These are phyloP conservation scores for Picus viridis DNA, from an alignment of 2,797 vertebrate genomes.

Conservation along the genomic window DNA sequence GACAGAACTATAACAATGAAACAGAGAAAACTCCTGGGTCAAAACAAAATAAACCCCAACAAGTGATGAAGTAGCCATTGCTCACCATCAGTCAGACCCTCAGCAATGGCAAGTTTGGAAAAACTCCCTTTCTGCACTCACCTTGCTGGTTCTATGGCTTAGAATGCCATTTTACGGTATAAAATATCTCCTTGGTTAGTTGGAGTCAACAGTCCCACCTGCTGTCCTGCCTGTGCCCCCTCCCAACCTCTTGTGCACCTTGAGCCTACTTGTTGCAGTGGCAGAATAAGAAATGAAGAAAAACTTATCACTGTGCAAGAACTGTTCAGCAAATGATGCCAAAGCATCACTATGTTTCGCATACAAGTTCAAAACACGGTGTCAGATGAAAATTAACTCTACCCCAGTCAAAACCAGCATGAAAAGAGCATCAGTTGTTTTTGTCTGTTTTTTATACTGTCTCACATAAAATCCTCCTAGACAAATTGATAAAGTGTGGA, in stretches of 20 bases:
- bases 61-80: not conserved
- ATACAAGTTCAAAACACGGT: not conserved
- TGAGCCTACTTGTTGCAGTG: not conserved
- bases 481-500: not conserved
- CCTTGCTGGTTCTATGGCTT: not conserved
- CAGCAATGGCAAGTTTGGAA: not conserved
- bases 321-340: not conserved
- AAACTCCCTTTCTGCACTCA: not conserved
- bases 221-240: too few relatives aligned
- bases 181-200: too few relatives aligned
- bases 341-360: not conserved
- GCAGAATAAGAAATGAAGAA: not conserved
- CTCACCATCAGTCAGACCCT: accelerated
- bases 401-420: not conserved
- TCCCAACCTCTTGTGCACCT: too few relatives aligned
- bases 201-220: too few relatives aligned
- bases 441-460: not conserved
- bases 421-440: accelerated
- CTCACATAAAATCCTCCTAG: not conserved
- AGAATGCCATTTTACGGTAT: not conserved
- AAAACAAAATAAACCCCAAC: not conserved
- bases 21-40: not conserved
- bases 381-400: not conserved
- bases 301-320: not conserved
- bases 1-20: too few relatives aligned